Evolutionary conservation across 2,113 vertebrate species (phyloP), one percentile per base, ranked within the genome.

Genomic region (Menura novaehollandiae): DNA sequence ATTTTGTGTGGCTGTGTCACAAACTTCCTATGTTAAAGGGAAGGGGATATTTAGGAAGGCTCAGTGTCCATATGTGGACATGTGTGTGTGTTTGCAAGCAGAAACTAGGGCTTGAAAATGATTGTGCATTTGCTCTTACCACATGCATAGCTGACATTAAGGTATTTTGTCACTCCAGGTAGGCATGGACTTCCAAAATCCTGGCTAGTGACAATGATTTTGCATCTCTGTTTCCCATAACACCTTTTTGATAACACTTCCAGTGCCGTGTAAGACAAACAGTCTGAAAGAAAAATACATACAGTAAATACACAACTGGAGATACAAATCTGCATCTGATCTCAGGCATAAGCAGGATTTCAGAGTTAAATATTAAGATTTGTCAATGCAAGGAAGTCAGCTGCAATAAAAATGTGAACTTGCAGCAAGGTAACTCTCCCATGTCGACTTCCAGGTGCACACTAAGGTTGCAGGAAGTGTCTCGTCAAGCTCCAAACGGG

Each of bases 131-230:
- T 30, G 7, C 44, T 93, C 98, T 97, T 99, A 99, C 99, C 99
- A 71, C 99, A 99, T 3, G 99, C 98, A 41, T 99, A 99, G 98
- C 98, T 95, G 91, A 99, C 98, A 4, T 97, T 98, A 93, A 99
- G 99, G 97, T 99, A 98, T 97, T 99, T 99, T 89, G 98, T 98
- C 96, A 99, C 99, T 97, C 98, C 99, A 89, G 99, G 99, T 60
- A 98, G 97, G 95, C 99, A 99, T 2, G 99, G 99, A 94, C 98
- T 99, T 96, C 98, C 98, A 75, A 99, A 99, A 76, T 98, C 98
- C 85, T 68, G 96, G 96, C 98, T 98, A 83, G 98, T 97, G 66
- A 99, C 98, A 3, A 97, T 69, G 91, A 99, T 85, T 93, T 96
- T 97, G 89, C 99, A 99, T 80, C 98, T 99, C 95, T 99, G 99